A percentile compares a stretch with the other conserved stretches of the same genome.
Conservation (phyloP, 2,797 vertebrate species). For the Schizopygopsis malacanthus region DNA sequence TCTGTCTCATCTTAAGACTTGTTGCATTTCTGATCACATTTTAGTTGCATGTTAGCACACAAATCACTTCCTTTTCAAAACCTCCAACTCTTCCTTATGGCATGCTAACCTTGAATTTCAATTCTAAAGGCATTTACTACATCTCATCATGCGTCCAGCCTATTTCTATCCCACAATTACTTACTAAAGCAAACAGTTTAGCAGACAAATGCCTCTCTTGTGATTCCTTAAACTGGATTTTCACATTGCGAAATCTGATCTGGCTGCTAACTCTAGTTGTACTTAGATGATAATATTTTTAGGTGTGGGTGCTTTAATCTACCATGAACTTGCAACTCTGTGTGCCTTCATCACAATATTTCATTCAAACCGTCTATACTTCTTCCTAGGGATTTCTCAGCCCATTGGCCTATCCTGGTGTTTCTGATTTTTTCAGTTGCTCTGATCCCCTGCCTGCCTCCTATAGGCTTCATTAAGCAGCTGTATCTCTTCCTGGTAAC, state of each 20-base stretch:
- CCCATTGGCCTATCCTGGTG: not conserved
- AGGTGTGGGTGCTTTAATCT: slow-evolving; percentile 16
- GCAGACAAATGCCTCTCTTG: not conserved
- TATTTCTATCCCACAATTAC: not conserved
- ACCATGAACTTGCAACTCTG: not conserved
- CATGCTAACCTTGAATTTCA: not conserved
- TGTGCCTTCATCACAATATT: not conserved
- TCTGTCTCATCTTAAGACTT: slow-evolving; percentile 7
- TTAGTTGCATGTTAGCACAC: not conserved
- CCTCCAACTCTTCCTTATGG: not conserved
- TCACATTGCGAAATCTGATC: not conserved
- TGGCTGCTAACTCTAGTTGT: not conserved
- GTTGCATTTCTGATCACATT: not conserved
- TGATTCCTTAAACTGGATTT: slow-evolving; percentile 14
- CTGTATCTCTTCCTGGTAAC: slow-evolving; percentile 95
- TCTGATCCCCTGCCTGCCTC: slow-evolving; percentile 76
- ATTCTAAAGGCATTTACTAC: not conserved
- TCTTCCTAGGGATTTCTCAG: not conserved
- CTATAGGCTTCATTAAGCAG: slow-evolving; percentile 91
- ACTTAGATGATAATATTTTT: slow-evolving; percentile 7
- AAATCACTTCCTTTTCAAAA: not conserved
- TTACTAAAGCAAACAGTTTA: slow-evolving; percentile 12
- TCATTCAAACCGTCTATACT: not conserved
- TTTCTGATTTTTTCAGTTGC: slow-evolving; percentile 64
- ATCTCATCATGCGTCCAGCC: not conserved